phyloP scores from a whole-genome alignment of 2,113 vertebrate species.

The Amia ocellicauda region DNA sequence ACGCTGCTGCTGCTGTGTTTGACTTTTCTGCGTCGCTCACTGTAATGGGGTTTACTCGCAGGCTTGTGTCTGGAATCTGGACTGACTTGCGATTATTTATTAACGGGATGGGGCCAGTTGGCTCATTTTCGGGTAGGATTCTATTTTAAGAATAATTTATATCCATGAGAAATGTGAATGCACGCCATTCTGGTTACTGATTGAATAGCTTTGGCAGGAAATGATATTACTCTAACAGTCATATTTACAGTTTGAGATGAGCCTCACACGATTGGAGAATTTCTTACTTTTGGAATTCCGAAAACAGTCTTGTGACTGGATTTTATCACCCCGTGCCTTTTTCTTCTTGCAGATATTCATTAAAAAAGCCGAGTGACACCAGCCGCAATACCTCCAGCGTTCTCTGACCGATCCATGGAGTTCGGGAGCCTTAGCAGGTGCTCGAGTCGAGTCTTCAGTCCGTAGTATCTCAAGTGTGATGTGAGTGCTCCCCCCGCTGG shows the following conservation, averaged over 20 bases:
- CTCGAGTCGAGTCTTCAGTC: slow-evolving; percentile 26
- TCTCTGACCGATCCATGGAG: slow-evolving; percentile 26
- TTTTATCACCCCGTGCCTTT: not conserved
- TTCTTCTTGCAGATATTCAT: slow-evolving; percentile 83
- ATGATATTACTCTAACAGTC: too few relatives aligned
- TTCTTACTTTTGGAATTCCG: not conserved
- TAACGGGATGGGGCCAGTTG: too few relatives aligned
- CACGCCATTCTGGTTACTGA: too few relatives aligned
- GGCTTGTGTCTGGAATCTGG: too few relatives aligned
- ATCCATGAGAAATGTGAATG: too few relatives aligned
- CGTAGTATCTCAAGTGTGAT: slow-evolving; percentile 30
- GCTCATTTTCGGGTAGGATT: too few relatives aligned
- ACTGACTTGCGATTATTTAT: too few relatives aligned
- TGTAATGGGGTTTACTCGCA: not conserved
- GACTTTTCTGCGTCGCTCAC: not conserved
- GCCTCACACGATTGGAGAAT: too few relatives aligned
- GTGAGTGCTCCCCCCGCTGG: slow-evolving; percentile 44
- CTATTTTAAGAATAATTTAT: too few relatives aligned
- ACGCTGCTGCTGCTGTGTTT: not conserved
- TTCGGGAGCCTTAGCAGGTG: slow-evolving; percentile 28
- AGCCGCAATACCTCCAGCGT: slow-evolving; percentile 41
- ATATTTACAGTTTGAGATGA: too few relatives aligned
- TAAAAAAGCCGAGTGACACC: slow-evolving; percentile 81
- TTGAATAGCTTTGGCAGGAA: too few relatives aligned
- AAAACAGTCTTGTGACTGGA: not conserved